Evolutionary conservation across 2,888 invertebrate genomes (phyloP).

Genomic region (Taphrorychus bicolor): DNA sequence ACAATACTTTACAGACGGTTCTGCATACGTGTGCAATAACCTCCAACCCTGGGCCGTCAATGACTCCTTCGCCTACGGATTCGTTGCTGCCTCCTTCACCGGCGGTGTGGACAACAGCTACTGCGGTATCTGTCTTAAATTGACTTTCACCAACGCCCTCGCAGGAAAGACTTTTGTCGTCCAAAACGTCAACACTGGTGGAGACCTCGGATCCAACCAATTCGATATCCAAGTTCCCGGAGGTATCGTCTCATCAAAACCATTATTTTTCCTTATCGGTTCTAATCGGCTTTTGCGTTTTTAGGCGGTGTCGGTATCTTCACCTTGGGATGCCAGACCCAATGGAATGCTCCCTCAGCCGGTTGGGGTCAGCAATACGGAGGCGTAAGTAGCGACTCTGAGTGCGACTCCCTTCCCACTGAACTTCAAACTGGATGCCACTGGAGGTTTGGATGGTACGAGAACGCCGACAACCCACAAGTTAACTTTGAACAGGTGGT

Average conservation of each 20-base stretch:
- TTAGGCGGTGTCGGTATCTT: constrained; percentile 43
- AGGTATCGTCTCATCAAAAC: constrained; percentile 6
- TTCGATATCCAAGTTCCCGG: constrained; percentile 41
- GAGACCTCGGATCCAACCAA: constrained; percentile 36
- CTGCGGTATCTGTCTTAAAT: constrained; percentile 40
- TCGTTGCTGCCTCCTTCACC: constrained; percentile 43
- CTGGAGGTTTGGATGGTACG: constrained; percentile 42
- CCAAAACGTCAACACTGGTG: constrained; percentile 40
- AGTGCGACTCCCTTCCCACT: constrained; percentile 41
- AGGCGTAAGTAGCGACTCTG: constrained; percentile 36
- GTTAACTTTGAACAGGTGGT: constrained; percentile 39
- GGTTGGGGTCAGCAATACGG: constrained; percentile 45
- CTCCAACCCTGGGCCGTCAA: constrained; percentile 43
- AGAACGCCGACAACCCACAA: constrained; percentile 41
- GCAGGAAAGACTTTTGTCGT: constrained; percentile 35
- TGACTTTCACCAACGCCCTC: constrained; percentile 28
- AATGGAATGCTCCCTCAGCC: constrained; percentile 40
- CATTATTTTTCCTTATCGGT: neutral
- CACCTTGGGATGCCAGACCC: constrained; percentile 40
- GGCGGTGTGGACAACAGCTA: constrained; percentile 38
- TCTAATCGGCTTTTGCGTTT: neutral
- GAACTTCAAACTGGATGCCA: constrained; percentile 41
- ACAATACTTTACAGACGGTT: constrained; percentile 29
- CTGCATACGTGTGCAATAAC: constrained; percentile 42
- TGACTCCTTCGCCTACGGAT: constrained; percentile 42